Evolutionary conservation across 53 echinoderm and acorn worm genomes (phyloP).

Genomic region (Actinopyga echinites): DNA sequence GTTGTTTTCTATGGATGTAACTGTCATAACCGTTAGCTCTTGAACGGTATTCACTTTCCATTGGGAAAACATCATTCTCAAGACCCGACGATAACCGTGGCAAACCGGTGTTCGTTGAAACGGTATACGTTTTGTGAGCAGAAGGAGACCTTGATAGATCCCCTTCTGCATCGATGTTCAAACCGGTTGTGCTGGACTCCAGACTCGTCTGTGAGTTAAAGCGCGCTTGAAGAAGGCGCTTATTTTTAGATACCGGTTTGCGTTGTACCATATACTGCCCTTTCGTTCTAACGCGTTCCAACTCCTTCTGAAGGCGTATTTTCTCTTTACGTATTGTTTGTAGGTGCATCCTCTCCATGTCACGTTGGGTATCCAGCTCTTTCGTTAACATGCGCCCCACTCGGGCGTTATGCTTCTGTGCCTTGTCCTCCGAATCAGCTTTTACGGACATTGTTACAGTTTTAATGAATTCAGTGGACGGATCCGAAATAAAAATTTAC

Average conservation of each 20-base stretch:
- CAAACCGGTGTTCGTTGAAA: conserved; percentile 8
- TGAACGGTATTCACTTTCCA: conserved; percentile 37
- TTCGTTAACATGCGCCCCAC: conserved; percentile 60
- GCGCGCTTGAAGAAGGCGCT: conserved; percentile 34
- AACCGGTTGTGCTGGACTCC: neutral
- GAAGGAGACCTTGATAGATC: conserved; percentile 23
- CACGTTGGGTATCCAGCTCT: conserved; percentile 73
- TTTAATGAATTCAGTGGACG: no score
- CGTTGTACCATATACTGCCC: conserved; percentile 64
- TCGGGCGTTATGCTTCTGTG: conserved; percentile 51
- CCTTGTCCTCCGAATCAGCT: conserved; percentile 51
- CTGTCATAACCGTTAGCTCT: conserved; percentile 4
- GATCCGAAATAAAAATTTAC: no score
- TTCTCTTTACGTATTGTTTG: conserved; percentile 88
- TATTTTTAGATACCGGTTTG: neutral
- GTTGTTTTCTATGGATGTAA: conserved; percentile 2
- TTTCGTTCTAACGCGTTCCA: conserved; percentile 69
- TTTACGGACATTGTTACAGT: no score
- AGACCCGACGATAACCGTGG: neutral
- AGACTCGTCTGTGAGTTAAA: neutral
- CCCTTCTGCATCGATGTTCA: neutral
- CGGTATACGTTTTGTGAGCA: neutral
- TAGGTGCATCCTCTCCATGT: conserved; percentile 81
- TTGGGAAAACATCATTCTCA: conserved; percentile 2
- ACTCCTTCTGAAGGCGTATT: conserved; percentile 77